Base-by-base conservation (phyloP, 2,888 invertebrate genomes). In the Ceriagrion tenellum region DNA sequence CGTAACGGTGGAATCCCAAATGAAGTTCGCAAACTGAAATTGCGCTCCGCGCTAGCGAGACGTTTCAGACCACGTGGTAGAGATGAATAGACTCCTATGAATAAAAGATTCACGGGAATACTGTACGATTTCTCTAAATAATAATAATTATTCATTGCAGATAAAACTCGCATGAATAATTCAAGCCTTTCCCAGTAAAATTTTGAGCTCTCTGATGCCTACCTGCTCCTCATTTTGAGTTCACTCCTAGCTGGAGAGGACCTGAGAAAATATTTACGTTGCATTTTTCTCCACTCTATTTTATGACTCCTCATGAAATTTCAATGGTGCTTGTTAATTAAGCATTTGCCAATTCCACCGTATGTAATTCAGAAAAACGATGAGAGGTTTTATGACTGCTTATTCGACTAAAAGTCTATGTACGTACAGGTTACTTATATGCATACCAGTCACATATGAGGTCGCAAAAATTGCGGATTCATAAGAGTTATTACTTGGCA, bases 141-240 rank as follows among this genome's bases (percentile, higher is more conserved):
- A 69, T 69, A 69, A 69, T 81, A 81, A n/a, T 81, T 81, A 81
- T 81, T 30, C 35, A 81, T 18, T 16, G n/a, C 69, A 30, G 30
- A 35, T 81, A 35, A 35, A 81, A 81, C n/a, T 69, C 26, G 26
- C 35, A 81, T 81, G 81, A 81, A 81, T 81, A 81, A 81, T 81
- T 81, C 35, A 81, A 35, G 30, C 1, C 8, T 69, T 23, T 47
- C 47, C n/a, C 10, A 81, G 81, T 12, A 10, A 23, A 81, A 6
- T 81, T 81, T 81, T 35, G 12, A 81, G 30, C 13, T 81, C 30
- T 30, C 30, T 35, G 13, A 81, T 35, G 13, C 18, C 23, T 35
- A 81, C 13, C 81, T 35, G 12, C 13, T 26, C 35, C 81, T 1
- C 35, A 16, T 81, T 35, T 35, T 81, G 13, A 35, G n/a, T 81